Conservation (phyloP, 2,113 vertebrate genomes). For the Chiloscyllium plagiosum region DNA sequence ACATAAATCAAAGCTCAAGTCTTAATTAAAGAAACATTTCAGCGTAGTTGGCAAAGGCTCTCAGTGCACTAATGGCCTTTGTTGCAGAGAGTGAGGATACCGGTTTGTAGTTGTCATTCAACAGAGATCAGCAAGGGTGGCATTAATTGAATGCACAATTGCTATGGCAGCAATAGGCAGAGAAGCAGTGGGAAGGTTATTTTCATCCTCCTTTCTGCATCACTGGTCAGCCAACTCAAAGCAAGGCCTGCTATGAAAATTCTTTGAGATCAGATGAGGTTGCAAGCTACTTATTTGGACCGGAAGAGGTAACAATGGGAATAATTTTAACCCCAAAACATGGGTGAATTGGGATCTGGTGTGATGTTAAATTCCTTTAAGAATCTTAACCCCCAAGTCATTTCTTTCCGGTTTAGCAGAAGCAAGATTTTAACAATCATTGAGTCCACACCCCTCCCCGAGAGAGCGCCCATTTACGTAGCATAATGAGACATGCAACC, state of each 20-base stretch:
- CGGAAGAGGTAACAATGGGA: background rate
- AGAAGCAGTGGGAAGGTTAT: background rate
- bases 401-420: background rate
- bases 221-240: background rate
- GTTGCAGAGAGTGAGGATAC: background rate
- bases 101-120: background rate
- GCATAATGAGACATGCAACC: no score
- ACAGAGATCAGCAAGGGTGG: no score
- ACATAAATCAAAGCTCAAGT: background rate
- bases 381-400: background rate
- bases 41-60: background rate
- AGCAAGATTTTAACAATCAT: background rate
- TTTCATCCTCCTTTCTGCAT: background rate
- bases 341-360: background rate
- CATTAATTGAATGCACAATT: background rate
- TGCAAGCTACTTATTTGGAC: background rate
- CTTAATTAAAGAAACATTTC: slow-evolving; percentile 2
- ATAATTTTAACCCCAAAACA: background rate
- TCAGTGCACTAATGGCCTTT: background rate
- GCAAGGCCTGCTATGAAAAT: background rate
- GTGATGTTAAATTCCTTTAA: background rate
- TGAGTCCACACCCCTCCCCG: background rate
- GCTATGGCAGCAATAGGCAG: background rate
- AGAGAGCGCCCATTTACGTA: background rate
- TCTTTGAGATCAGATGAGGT: background rate